Conservation (phyloP, 2,888 invertebrate genomes). For the Balanococcus diminutus region DNA sequence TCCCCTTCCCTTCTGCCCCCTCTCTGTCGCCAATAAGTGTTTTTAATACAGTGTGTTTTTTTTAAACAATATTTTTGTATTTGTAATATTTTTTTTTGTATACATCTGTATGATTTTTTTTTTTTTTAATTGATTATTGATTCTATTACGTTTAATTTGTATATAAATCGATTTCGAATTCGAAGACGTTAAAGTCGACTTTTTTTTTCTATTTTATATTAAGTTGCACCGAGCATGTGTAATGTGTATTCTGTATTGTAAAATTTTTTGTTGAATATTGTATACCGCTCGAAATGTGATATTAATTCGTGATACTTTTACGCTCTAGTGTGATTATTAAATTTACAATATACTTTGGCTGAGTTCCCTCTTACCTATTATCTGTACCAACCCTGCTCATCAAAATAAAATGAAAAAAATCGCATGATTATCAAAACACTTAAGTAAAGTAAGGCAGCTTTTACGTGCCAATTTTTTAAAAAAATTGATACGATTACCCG, state of each 20-base stretch:
- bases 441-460: background rate
- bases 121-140: background rate
- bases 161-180: background rate
- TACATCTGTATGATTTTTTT: background rate
- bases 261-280: background rate
- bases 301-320: slow-evolving; percentile 35
- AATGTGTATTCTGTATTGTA: too few species aligned
- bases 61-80: background rate
- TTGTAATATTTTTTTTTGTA: slow-evolving; percentile 1
- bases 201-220: background rate
- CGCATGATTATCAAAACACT: background rate
- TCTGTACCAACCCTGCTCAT: background rate
- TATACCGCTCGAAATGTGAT: slow-evolving; percentile 18
- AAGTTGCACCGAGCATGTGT: background rate
- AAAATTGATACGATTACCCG: too few species aligned
- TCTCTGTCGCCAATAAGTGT: background rate
- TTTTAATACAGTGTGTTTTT: too few species aligned
- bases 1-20: background rate
- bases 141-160: background rate
- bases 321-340: slow-evolving; percentile 11
- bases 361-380: background rate
- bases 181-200: background rate
- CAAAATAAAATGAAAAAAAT: background rate
- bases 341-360: slow-evolving; percentile 1
- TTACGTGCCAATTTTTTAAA: background rate